Conservation (phyloP, 2,113 vertebrate species). For the Carassius carassius region DNA sequence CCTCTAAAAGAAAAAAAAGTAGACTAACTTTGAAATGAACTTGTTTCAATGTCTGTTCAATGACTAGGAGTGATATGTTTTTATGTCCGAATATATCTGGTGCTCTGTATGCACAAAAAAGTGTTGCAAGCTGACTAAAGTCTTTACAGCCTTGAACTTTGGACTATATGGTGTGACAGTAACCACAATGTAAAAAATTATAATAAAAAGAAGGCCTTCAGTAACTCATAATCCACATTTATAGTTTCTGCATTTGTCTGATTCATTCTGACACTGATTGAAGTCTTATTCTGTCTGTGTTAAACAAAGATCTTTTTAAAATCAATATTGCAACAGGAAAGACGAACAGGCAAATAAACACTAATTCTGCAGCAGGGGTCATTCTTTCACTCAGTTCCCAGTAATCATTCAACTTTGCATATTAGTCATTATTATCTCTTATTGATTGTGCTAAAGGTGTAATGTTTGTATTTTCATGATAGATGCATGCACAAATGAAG, state of each 20-base stretch:
- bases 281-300: constrained; percentile 13
- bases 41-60: constrained; percentile 60
- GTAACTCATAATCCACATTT: neutral
- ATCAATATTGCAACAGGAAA: neutral
- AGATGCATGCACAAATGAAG: neutral
- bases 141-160: constrained; percentile 49
- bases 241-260: constrained; percentile 14
- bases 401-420: neutral
- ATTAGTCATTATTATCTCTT: neutral
- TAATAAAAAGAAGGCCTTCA: constrained; percentile 18
- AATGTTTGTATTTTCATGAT: neutral
- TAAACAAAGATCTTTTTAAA: constrained; percentile 22
- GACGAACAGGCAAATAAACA: neutral
- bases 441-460: neutral
- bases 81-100: constrained; percentile 50
- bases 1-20: constrained; percentile 57
- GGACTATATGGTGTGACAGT: constrained; percentile 47
- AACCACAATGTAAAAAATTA: constrained; percentile 28
- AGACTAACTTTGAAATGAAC: constrained; percentile 63
- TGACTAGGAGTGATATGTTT: constrained; percentile 56
- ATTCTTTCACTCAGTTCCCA: neutral
- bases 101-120: constrained; percentile 28
- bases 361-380: neutral
- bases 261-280: neutral
- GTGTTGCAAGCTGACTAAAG: constrained; percentile 22